A percentile compares a stretch with the other conserved stretches of the same genome.
Conservation (phyloP, 2,113 vertebrate species). For the Embiotoca jacksoni region DNA sequence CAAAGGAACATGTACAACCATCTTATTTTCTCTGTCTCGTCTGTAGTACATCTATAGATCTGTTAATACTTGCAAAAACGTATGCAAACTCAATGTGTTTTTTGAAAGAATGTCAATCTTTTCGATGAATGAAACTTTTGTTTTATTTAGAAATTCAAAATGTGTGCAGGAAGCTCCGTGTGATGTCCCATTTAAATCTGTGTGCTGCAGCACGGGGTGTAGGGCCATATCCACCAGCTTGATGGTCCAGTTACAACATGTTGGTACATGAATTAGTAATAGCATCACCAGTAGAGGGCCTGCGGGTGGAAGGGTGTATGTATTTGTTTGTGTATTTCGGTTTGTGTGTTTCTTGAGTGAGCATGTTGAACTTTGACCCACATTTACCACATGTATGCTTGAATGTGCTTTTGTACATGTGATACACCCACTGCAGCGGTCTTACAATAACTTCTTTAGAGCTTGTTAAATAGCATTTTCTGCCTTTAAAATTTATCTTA, state of each 20-base stretch:
- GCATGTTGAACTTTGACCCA: constrained; percentile 41
- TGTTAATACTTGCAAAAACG: neutral
- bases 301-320: constrained; percentile 12
- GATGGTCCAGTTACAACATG: constrained; percentile 53
- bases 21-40: neutral
- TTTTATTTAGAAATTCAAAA: too few species aligned
- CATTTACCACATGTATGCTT: constrained; percentile 5
- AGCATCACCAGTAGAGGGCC: constrained; percentile 24
- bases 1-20: constrained; percentile 5
- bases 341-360: constrained; percentile 28
- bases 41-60: neutral
- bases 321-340: constrained; percentile 29
- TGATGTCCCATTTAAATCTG: constrained; percentile 29
- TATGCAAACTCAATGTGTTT: neutral
- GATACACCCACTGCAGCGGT: neutral
- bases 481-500: too few species aligned
- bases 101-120: neutral
- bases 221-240: constrained; percentile 14
- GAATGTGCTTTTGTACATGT: neutral
- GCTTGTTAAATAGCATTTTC: too few species aligned
- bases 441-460: too few species aligned
- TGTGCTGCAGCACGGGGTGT: constrained; percentile 11
- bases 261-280: constrained; percentile 71
- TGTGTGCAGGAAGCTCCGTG: neutral
- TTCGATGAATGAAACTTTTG: neutral